These are phyloP conservation scores for Prorops nasuta DNA, from an alignment of 1,140 invertebrate genomes.

Conservation along the genomic window DNA sequence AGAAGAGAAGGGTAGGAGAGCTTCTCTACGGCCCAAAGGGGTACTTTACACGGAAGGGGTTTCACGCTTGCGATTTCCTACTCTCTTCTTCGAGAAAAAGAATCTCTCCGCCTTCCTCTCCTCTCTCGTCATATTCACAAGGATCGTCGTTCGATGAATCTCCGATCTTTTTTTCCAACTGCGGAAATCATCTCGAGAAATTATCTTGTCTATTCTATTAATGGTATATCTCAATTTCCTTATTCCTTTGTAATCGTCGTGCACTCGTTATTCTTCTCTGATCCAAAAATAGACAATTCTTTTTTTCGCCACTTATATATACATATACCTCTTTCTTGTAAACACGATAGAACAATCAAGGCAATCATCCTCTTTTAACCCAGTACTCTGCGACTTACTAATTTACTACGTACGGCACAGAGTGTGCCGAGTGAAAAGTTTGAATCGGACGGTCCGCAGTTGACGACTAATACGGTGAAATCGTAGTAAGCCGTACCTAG, in stretches of 20 bases:
- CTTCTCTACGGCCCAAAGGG: slow-evolving; percentile 14
- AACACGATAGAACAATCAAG: too few species aligned
- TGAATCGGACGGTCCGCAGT: neutral
- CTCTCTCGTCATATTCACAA: too few species aligned
- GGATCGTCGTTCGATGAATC: too few species aligned
- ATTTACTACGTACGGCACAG: neutral
- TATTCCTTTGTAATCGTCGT: too few species aligned
- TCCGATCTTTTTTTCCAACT: too few species aligned
- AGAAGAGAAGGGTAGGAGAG: slow-evolving; percentile 39
- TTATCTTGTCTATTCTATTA: too few species aligned
- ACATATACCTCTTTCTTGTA: too few species aligned
- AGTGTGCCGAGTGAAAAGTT: neutral
- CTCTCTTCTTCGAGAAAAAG: neutral
- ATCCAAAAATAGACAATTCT: slow-evolving; percentile 19
- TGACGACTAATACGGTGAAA: neutral
- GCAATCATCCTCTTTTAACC: too few species aligned
- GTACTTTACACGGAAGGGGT: slow-evolving; percentile 14
- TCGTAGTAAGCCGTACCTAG: neutral
- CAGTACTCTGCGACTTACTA: neutral
- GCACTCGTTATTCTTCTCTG: slow-evolving; percentile 9
- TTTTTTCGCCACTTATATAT: too few species aligned
- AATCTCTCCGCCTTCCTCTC: too few species aligned
- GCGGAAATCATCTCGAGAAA: too few species aligned
- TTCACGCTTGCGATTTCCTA: slow-evolving; percentile 17
- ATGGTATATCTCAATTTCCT: too few species aligned